Conservation (phyloP, 2,113 vertebrate genomes). For the Lutjanus erythropterus region DNA sequence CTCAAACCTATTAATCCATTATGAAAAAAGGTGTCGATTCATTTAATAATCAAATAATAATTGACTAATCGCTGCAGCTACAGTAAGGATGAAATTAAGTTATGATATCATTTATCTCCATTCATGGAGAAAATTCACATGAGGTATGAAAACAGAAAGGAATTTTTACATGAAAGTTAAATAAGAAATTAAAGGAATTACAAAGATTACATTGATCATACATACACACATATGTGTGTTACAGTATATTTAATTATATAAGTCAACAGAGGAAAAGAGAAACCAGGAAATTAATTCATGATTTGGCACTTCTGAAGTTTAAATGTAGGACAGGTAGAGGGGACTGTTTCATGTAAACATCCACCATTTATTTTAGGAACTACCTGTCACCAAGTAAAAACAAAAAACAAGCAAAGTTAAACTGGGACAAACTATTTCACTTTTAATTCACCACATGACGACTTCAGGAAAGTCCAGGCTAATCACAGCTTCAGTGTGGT, state of each 20-base stretch:
- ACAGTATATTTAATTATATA: too few species aligned
- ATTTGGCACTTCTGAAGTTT: too few species aligned
- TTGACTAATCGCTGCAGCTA: too few species aligned
- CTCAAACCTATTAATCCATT: too few species aligned
- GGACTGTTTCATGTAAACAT: not conserved
- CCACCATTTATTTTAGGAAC: not conserved
- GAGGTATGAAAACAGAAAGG: not conserved
- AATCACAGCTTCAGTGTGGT: not conserved
- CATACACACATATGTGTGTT: too few species aligned
- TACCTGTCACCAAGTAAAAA: too few species aligned
- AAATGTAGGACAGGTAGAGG: not conserved
- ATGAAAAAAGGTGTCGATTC: too few species aligned
- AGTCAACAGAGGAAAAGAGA: not conserved
- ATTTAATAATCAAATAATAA: too few species aligned
- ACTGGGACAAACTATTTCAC: not conserved
- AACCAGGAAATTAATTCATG: not conserved
- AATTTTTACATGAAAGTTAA: not conserved
- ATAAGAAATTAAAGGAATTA: not conserved
- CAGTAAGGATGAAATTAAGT: too few species aligned
- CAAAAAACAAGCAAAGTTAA: not conserved
- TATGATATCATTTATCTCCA: not conserved
- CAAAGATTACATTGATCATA: not conserved
- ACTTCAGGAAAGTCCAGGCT: conserved; percentile 25
- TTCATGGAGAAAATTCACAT: not conserved
- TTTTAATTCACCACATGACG: not conserved